These are phyloP conservation scores for Amphipyra berbera DNA, from an alignment of 2,888 invertebrate species.

Conservation along the genomic window DNA sequence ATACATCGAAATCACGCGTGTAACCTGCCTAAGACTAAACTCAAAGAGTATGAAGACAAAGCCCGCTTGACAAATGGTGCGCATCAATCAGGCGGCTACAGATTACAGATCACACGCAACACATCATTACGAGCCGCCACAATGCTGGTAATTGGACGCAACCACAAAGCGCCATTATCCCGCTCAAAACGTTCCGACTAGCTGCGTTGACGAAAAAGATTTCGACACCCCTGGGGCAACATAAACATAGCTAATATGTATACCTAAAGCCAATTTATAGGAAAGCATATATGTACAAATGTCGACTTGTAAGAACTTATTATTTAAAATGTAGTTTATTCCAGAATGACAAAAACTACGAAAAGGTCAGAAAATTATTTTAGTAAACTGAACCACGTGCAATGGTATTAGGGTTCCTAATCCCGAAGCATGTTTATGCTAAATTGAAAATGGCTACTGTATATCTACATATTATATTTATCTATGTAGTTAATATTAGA, in stretches of 20 bases:
- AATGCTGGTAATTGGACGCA: conserved; percentile 46
- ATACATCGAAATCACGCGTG: neutral
- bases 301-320: neutral
- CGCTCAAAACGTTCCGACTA: conserved; percentile 26
- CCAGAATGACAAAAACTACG: too few relatives aligned
- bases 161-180: conserved; percentile 40
- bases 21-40: neutral
- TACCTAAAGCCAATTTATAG: too few relatives aligned
- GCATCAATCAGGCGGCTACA: conserved; percentile 35
- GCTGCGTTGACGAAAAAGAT: conserved; percentile 5
- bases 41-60: conserved; percentile 16
- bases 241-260: neutral
- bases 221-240: conserved; percentile 8
- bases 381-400: too few relatives aligned
- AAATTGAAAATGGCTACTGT: too few relatives aligned
- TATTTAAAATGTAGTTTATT: too few relatives aligned
- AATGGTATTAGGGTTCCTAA: too few relatives aligned
- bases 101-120: conserved; percentile 44
- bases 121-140: conserved; percentile 44
- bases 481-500: too few relatives aligned
- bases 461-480: too few relatives aligned
- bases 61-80: conserved; percentile 11
- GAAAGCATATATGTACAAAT: neutral
- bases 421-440: too few relatives aligned
- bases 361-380: too few relatives aligned